Percentiles rank a stretch among this genome's conserved stretches.
These are phyloP conservation scores for Saccostrea echinata DNA, from an alignment of 1,140 invertebrate species.

Conservation along the genomic window DNA sequence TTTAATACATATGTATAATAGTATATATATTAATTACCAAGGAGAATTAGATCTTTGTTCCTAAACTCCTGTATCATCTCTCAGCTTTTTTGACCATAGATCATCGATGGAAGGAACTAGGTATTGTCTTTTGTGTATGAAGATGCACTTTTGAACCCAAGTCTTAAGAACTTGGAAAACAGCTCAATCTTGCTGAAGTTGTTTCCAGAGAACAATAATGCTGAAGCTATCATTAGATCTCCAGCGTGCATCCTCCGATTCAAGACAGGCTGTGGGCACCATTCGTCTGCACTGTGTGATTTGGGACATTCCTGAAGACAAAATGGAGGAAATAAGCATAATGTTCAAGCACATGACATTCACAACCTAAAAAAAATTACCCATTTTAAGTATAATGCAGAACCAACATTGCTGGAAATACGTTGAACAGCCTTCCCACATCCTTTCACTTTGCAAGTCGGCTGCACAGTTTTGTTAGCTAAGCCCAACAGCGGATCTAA, in stretches of 20 bases:
- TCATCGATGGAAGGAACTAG: slow-evolving; percentile 38
- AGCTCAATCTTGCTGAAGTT: slow-evolving; percentile 26
- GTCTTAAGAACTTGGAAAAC: slow-evolving; percentile 8
- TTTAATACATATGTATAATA: no score
- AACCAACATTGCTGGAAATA: not conserved
- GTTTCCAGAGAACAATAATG: slow-evolving; percentile 34
- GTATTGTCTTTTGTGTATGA: slow-evolving; percentile 15
- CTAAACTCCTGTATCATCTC: not conserved
- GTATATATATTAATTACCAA: not conserved
- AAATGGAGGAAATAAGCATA: no score
- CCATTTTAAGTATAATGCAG: not conserved
- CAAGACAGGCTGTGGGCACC: slow-evolving; percentile 19
- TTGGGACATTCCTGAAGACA: no score
- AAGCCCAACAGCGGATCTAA: not conserved
- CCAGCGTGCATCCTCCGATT: slow-evolving; percentile 26
- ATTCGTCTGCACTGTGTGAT: no score
- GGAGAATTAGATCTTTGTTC: not conserved
- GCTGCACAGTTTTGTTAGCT: not conserved
- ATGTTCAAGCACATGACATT: no score
- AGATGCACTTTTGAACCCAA: not conserved
- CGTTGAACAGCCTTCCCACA: not conserved
- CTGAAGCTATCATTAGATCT: slow-evolving; percentile 31
- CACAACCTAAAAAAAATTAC: not conserved
- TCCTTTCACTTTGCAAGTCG: not conserved
- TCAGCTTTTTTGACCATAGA: slow-evolving; percentile 2